These are phyloP conservation scores for Caenorhabditis sp. DNA, from an alignment of 2,888 invertebrate species.

Conservation along the genomic window DNA sequence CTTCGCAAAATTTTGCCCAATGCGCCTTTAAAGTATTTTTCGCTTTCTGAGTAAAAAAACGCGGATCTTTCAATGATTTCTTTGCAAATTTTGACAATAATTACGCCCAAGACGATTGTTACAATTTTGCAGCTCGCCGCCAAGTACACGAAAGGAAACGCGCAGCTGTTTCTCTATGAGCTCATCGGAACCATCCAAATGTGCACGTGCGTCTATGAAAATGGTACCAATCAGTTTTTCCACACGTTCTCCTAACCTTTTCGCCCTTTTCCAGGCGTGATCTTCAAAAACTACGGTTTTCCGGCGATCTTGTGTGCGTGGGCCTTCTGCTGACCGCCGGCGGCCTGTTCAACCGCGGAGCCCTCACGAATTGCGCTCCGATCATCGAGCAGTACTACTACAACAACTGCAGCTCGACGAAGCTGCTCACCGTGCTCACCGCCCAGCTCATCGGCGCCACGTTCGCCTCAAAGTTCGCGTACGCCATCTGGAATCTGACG, in stretches of 20 bases:
- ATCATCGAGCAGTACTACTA: slow-evolving; percentile 67
- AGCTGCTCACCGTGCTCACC: slow-evolving; percentile 64
- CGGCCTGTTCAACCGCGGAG: slow-evolving; percentile 70
- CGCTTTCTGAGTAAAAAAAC: too few relatives aligned
- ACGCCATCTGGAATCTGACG: slow-evolving; percentile 72
- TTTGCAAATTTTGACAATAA: too few relatives aligned
- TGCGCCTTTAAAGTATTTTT: too few relatives aligned
- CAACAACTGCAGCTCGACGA: slow-evolving; percentile 54
- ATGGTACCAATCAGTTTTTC: slow-evolving; percentile 59
- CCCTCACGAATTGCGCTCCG: slow-evolving; percentile 69
- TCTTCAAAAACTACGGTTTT: slow-evolving; percentile 73
- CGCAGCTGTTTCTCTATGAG: slow-evolving; percentile 62
- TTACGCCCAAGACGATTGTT: too few relatives aligned
- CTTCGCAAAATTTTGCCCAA: too few relatives aligned
- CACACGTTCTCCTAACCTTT: background rate
- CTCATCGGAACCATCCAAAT: slow-evolving; percentile 72
- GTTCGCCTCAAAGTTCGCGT: slow-evolving; percentile 72
- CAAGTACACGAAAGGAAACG: slow-evolving; percentile 43
- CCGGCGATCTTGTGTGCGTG: slow-evolving; percentile 72
- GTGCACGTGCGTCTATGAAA: slow-evolving; percentile 79
- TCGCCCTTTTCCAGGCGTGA: slow-evolving; percentile 60
- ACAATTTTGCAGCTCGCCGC: slow-evolving; percentile 45
- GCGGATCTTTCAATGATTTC: background rate
- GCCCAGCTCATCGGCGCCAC: slow-evolving; percentile 72
- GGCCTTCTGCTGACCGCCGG: slow-evolving; percentile 65